phyloP scores from a whole-genome alignment of 2,888 invertebrate species.

The Tricholauxania praeusta region DNA sequence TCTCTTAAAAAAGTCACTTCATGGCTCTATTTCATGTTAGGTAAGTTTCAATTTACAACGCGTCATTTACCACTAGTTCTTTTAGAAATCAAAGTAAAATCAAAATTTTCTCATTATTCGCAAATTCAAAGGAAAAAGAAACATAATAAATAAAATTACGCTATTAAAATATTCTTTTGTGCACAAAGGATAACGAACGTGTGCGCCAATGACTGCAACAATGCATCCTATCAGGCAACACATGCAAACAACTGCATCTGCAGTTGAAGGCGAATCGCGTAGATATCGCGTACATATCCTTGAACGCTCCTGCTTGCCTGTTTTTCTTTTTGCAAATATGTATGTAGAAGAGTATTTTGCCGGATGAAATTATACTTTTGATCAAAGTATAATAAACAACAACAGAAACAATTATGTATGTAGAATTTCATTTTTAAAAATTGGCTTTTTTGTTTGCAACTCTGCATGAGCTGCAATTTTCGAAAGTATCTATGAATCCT shows the following conservation, averaged over 20 bases:
- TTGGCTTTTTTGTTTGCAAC: no score
- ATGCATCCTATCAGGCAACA: no score
- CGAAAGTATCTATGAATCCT: neutral
- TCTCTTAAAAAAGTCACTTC: no score
- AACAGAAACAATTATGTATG: neutral
- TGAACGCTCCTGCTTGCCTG: neutral
- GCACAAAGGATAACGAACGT: neutral
- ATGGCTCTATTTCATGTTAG: no score
- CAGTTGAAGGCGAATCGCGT: conserved; percentile 16
- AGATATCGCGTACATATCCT: conserved; percentile 6
- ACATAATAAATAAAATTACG: neutral
- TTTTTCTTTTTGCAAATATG: neutral
- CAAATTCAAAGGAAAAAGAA: neutral
- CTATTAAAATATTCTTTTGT: conserved; percentile 5
- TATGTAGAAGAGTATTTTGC: no score
- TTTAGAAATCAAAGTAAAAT: no score
- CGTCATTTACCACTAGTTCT: no score
- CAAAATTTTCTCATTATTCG: no score
- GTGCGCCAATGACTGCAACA: neutral
- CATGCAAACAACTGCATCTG: conserved; percentile 5
- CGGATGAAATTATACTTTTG: neutral
- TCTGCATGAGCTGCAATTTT: neutral
- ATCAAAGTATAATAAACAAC: neutral
- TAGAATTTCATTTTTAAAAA: neutral
- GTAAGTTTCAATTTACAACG: no score